Evolutionary conservation across 2,888 invertebrate genomes (phyloP).

Genomic region (Diogma glabrata): DNA sequence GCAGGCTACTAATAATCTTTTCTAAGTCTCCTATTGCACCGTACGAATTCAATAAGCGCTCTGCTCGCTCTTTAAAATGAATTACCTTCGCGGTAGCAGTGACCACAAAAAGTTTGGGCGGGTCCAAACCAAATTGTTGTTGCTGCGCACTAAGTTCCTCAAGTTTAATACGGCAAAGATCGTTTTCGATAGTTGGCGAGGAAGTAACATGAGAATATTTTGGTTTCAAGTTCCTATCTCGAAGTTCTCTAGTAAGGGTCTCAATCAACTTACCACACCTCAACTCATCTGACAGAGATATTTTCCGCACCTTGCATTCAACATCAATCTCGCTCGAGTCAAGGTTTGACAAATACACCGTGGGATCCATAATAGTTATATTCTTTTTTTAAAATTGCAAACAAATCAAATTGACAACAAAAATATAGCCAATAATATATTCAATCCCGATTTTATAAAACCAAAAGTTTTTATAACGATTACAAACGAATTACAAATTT

Average conservation of each 20-base stretch:
- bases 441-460: too few species aligned
- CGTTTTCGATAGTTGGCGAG: not conserved
- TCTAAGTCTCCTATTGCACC: not conserved
- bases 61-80: not conserved
- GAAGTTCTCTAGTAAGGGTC: too few species aligned
- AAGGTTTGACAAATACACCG: not conserved
- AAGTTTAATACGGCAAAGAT: not conserved
- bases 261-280: too few species aligned
- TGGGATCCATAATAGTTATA: not conserved
- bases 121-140: not conserved
- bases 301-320: not conserved
- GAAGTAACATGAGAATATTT: not conserved
- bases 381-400: too few species aligned
- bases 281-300: too few species aligned
- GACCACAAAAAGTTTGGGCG: not conserved
- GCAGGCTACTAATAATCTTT: not conserved
- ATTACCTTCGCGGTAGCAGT: not conserved
- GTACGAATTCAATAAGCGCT: not conserved
- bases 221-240: too few species aligned
- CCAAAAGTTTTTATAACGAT: too few species aligned
- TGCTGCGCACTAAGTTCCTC: not conserved
- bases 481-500: too few species aligned
- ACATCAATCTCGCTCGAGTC: not conserved
- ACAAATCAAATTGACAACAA: too few species aligned
- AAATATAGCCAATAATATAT: too few species aligned